Conservation (phyloP, 2,888 invertebrate species). For the Drosophila neutralis region DNA sequence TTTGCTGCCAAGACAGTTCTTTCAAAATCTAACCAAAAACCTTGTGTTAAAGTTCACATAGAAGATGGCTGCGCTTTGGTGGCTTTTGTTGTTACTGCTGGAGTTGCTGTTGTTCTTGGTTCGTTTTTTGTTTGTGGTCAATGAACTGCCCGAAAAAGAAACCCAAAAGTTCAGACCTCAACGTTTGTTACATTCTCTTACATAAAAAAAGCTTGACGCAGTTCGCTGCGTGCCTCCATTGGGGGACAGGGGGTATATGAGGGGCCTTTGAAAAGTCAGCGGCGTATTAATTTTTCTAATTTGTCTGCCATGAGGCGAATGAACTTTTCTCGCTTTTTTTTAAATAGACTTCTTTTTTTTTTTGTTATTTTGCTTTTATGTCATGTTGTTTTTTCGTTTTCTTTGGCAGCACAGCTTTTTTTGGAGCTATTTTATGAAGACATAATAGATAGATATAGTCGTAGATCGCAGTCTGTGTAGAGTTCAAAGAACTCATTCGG, state of each 20-base stretch:
- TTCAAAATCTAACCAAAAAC: conserved; percentile 49
- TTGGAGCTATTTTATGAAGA: conserved; percentile 65
- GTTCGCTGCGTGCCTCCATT: conserved; percentile 52
- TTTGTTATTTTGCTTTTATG: conserved; percentile 63
- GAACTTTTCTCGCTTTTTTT: conserved; percentile 65
- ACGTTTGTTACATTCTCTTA: conserved; percentile 75
- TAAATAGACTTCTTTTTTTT: conserved; percentile 34
- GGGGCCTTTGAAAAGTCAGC: conserved; percentile 59
- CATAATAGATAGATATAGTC: conserved; percentile 73
- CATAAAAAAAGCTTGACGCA: conserved; percentile 67
- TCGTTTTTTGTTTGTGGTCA: conserved; percentile 71
- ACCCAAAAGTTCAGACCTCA: conserved; percentile 69
- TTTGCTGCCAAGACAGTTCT: conserved; percentile 29
- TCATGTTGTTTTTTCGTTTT: conserved; percentile 75
- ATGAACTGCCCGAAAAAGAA: conserved; percentile 74
- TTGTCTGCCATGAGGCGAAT: conserved; percentile 74
- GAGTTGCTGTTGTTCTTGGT: conserved; percentile 26
- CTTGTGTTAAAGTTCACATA: conserved; percentile 70
- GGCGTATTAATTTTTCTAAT: conserved; percentile 79
- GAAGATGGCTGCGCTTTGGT: conserved; percentile 37
- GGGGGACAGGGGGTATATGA: conserved; percentile 16
- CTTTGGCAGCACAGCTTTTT: conserved; percentile 63
- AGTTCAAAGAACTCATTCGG: conserved; percentile 76
- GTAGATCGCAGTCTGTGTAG: conserved; percentile 26
- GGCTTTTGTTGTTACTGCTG: conserved; percentile 27